Conservation (phyloP, 2,888 invertebrate species). For the Atherix ibis region DNA sequence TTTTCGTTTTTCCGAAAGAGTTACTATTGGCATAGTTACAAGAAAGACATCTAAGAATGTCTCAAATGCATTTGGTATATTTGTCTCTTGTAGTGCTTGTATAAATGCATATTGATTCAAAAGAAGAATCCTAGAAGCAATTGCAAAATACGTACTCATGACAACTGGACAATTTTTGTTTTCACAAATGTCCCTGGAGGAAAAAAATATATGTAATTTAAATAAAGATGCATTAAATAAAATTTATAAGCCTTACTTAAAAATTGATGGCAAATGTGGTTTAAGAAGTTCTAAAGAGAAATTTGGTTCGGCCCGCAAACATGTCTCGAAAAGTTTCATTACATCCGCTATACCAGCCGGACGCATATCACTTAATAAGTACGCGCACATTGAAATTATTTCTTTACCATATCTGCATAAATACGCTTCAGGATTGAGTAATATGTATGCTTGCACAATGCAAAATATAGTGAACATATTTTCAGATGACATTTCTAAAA, state of each 20-base stretch:
- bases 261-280: slow-evolving; percentile 42
- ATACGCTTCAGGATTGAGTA: slow-evolving; percentile 64
- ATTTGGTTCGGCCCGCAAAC: slow-evolving; percentile 54
- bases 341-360: slow-evolving; percentile 56
- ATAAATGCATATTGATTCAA: slow-evolving; percentile 51
- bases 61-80: slow-evolving; percentile 49
- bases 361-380: slow-evolving; percentile 62
- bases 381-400: slow-evolving; percentile 52
- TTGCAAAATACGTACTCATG: slow-evolving; percentile 59
- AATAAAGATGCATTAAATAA: too few relatives aligned
- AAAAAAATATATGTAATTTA: too few relatives aligned
- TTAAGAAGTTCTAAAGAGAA: slow-evolving; percentile 59
- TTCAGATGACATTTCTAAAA: slow-evolving; percentile 64
- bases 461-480: slow-evolving; percentile 62
- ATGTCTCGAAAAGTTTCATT: slow-evolving; percentile 57
- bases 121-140: slow-evolving; percentile 62
- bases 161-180: slow-evolving; percentile 57
- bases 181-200: slow-evolving; percentile 45
- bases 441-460: slow-evolving; percentile 67
- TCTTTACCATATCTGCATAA: slow-evolving; percentile 52
- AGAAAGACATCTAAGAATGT: slow-evolving; percentile 65
- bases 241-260: slow-evolving; percentile 42
- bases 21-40: slow-evolving; percentile 58
- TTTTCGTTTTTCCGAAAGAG: slow-evolving; percentile 68
- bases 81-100: slow-evolving; percentile 30